These are phyloP conservation scores for Drosophila bunnanda DNA, from an alignment of 2,888 invertebrate genomes.

Conservation along the genomic window DNA sequence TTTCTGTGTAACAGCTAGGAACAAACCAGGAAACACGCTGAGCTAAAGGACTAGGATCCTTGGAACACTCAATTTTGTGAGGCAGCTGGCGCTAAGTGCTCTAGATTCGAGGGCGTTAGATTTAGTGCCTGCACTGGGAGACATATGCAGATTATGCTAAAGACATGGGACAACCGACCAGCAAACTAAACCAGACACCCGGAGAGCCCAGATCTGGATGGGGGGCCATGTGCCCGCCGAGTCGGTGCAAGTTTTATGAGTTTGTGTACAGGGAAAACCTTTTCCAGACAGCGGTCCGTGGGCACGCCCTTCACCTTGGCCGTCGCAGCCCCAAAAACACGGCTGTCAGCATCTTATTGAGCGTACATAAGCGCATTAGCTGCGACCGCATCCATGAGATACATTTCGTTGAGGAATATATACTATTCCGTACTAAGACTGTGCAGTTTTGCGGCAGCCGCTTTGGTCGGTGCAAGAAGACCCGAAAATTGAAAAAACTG, in stretches of 20 bases:
- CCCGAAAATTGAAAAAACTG: slow-evolving; percentile 54
- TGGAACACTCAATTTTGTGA: slow-evolving; percentile 51
- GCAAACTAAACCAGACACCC: slow-evolving; percentile 14
- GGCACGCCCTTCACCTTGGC: slow-evolving; percentile 63
- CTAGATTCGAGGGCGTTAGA: slow-evolving; percentile 75
- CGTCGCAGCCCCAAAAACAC: slow-evolving; percentile 46
- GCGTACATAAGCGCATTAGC: slow-evolving; percentile 75
- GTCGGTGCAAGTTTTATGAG: slow-evolving; percentile 36
- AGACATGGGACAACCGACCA: slow-evolving; percentile 15
- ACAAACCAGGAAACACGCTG: slow-evolving; percentile 9
- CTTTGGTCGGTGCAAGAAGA: slow-evolving; percentile 61
- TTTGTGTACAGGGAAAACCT: slow-evolving; percentile 72
- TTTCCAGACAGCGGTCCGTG: slow-evolving; percentile 46
- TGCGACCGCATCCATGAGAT: slow-evolving; percentile 61
- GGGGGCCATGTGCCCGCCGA: slow-evolving; percentile 15
- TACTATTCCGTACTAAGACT: slow-evolving; percentile 20
- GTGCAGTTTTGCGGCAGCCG: slow-evolving; percentile 59
- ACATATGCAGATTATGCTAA: slow-evolving; percentile 58
- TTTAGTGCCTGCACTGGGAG: slow-evolving; percentile 68
- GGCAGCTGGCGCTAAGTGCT: slow-evolving; percentile 60
- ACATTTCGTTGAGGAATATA: slow-evolving; percentile 18
- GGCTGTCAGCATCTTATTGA: slow-evolving; percentile 78
- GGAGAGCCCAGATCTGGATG: slow-evolving; percentile 7
- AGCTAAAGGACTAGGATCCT: slow-evolving; percentile 57
- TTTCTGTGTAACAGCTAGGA: background rate